Base-by-base conservation (phyloP, 1,140 invertebrate species). In the Drosophila arizonae region DNA sequence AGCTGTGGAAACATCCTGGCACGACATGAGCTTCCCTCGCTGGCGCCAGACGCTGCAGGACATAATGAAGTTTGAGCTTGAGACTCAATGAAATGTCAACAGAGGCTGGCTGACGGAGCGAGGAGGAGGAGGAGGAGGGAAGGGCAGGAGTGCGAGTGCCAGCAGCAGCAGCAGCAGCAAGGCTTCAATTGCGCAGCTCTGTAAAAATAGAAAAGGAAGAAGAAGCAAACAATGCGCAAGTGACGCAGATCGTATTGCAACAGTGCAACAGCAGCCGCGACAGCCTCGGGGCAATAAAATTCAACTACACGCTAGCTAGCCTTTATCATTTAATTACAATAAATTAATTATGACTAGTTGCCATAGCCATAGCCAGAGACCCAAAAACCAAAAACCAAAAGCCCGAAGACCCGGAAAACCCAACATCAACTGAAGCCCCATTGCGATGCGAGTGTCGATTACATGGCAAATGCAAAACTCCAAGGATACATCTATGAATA, bases 61-160 rank as follows among this genome's bases (percentile, higher is more conserved):
- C 82, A 88, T 88, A 88, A 88, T 88, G 84, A 88, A 88, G 79
- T 88, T 88, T 84, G 77, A 88, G 85, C 73, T 72, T 76, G 74
- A 61, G 57, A 88, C 84, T 88, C 84, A 77, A 88, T 84, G 84
- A 88, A 88, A 88, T 88, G 84, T 89, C 84, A 88, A 88, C 84
- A 86, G 54, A 43, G 55, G 33, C 45, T 52, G 46, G 24, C 54
- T 60, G 65, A 24, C 55, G 13, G 28, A 36, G n/a, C 17, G 21
- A 24, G 21, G 21, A 24, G 21, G 1, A 24, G 21, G 21, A 24
- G 21, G 15, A 13, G 13, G 5, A 11, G 26, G 1, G 17, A 5
- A 15, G 28, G 13, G 62, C 58, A 48, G 41, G 60, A 1, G 17
- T 17, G 17, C 17, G 17, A 17, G 17, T 5, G 11, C 4, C 0